Conservation (phyloP, 1,140 invertebrate genomes). For the Drosophila kepulauana region DNA sequence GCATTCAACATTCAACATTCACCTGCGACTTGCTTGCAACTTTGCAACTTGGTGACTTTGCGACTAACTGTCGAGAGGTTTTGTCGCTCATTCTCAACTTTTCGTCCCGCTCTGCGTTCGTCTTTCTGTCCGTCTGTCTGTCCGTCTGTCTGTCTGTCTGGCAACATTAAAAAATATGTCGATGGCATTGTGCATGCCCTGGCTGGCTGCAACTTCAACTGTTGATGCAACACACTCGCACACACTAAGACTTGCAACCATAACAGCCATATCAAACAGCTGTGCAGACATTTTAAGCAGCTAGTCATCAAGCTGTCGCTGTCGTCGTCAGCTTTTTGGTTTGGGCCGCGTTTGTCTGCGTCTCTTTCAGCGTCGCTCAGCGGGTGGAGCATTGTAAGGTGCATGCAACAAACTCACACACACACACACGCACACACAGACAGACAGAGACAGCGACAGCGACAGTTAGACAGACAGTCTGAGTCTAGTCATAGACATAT, state of each 20-base stretch:
- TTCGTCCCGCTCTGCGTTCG: background rate
- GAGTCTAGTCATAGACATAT: conserved; percentile 52
- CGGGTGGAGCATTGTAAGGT: conserved; percentile 22
- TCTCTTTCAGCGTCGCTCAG: conserved; percentile 14
- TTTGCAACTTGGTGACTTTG: conserved; percentile 55
- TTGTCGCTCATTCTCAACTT: conserved; percentile 9
- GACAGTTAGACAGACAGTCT: conserved; percentile 27
- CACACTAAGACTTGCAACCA: no score
- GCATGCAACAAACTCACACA: background rate
- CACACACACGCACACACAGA: background rate
- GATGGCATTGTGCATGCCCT: conserved; percentile 50
- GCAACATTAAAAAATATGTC: conserved; percentile 59
- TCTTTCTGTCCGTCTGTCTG: background rate
- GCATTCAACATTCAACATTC: conserved; percentile 48
- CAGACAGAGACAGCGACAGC: background rate
- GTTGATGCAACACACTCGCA: conserved; percentile 67
- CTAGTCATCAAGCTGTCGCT: conserved; percentile 61
- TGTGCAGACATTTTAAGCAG: conserved; percentile 82
- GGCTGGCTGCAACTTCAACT: conserved; percentile 64
- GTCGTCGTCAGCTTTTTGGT: conserved; percentile 41
- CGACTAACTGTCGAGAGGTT: conserved; percentile 54
- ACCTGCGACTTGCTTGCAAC: conserved; percentile 60
- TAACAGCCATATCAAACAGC: conserved; percentile 58
- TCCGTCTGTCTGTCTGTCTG: conserved; percentile 33
- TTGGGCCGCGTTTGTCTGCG: conserved; percentile 27